phyloP scores from a whole-genome alignment of 2,888 invertebrate species.

The Abscondita cerata region DNA sequence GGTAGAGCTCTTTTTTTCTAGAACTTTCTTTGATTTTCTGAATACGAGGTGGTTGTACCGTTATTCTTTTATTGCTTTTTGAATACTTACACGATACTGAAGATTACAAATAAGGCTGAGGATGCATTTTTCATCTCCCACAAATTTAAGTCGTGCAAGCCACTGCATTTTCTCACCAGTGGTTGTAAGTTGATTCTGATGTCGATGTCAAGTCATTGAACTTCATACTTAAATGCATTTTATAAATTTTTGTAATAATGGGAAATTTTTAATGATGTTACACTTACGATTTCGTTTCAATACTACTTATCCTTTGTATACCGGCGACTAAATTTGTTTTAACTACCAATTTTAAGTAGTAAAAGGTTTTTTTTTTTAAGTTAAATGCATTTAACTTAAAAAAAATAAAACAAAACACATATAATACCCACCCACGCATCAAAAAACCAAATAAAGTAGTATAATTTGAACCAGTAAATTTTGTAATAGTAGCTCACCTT shows the following conservation, averaged over 20 bases:
- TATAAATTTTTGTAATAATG: neutral
- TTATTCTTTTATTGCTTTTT: conserved; percentile 12
- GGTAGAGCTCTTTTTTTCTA: conserved; percentile 30
- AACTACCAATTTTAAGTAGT: too few species aligned
- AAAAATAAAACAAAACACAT: too few species aligned
- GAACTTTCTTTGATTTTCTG: conserved; percentile 8
- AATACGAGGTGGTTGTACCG: conserved; percentile 10
- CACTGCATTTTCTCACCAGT: conserved; percentile 13
- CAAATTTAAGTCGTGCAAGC: conserved; percentile 29
- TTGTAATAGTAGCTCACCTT: too few species aligned
- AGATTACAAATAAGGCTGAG: neutral
- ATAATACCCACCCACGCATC: too few species aligned
- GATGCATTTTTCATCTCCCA: conserved; percentile 11
- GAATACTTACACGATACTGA: neutral
- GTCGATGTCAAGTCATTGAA: conserved; percentile 28
- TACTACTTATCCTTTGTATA: too few species aligned
- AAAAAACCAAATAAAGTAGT: too few species aligned
- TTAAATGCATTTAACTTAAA: too few species aligned
- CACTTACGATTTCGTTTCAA: too few species aligned
- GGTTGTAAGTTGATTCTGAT: conserved; percentile 20
- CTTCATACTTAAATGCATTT: conserved; percentile 24
- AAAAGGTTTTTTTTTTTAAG: too few species aligned
- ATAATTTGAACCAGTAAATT: too few species aligned
- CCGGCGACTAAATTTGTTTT: too few species aligned
- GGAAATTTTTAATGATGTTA: too few species aligned